Base-by-base conservation (phyloP, 2,113 vertebrate species). In the Ia io region DNA sequence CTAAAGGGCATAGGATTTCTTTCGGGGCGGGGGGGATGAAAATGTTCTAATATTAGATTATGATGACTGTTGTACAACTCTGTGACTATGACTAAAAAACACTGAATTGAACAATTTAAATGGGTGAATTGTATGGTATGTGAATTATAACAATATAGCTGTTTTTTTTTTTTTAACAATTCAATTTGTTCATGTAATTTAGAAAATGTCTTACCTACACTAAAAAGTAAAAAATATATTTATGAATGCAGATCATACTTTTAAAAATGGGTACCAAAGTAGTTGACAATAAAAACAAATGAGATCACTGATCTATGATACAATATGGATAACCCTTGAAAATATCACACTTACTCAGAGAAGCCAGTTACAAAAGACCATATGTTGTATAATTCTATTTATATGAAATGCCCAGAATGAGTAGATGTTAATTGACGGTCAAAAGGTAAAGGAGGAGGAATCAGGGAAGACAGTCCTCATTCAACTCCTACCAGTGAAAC, bases 1-100 rank as follows among this genome's bases (percentile, higher is more conserved):
- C 25, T 70, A 88, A 76, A 1, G 25, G 61, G 69, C 25, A 88
- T n/a, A 25, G 3, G 30, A 30, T 69, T 97, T 95, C 92, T 96
- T 93, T 88, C 13, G 65, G 32, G 56, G 23, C 2, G 56, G 23
- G 14, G 59, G 35, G 10, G 12, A 32, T 47, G 42, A 79, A 78
- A 78, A 80, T 76, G 9, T 61, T 77, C 47, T 90, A 91, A 82
- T 78, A 88, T 88, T 91, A 90, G 65, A 95, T 79, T 90, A 82
- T 71, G 32, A 42, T 49, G 67, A 95, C 22, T 71, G 40, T 63
- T 92, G 37, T 47, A 91, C 1, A 93, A 77, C 1, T 49, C 12
- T 77, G 11, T 77, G 14, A 92, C 56, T 59, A 65, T 63, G 61
- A 95, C 42, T 83, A 78, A 78, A 95, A 77, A 95, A 65, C 83